Conservation (phyloP, 2,797 vertebrate genomes). For the Xenopus petersii region DNA sequence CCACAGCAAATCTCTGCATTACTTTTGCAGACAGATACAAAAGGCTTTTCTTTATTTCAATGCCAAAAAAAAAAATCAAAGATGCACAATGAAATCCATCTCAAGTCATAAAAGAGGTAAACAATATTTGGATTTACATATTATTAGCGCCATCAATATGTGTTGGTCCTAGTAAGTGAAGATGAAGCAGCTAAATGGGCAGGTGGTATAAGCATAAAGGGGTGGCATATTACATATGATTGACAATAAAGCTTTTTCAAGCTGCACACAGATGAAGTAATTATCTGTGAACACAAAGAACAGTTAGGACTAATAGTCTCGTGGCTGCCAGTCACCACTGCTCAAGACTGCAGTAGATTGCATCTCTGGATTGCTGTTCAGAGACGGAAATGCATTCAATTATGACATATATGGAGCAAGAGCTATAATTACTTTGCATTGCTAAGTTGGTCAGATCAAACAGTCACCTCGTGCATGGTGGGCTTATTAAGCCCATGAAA, state of each 20-base stretch:
- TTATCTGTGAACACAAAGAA: constrained; percentile 33
- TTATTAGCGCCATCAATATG: not conserved
- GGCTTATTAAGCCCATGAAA: not conserved
- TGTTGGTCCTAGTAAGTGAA: constrained; percentile 1
- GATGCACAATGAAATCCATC: not conserved
- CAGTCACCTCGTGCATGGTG: not conserved
- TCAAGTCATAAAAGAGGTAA: not conserved
- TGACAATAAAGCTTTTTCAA: constrained; percentile 37
- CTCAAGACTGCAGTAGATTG: constrained; percentile 10
- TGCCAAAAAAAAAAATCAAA: no score
- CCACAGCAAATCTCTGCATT: no score
- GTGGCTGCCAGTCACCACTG: constrained; percentile 35
- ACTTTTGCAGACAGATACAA: no score
- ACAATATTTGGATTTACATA: not conserved
- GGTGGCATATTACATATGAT: constrained; percentile 23
- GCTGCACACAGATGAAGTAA: constrained; percentile 35
- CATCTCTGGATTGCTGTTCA: constrained; percentile 9
- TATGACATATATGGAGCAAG: constrained; percentile 14
- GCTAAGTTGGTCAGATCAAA: constrained; percentile 3
- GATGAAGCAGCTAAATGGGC: constrained; percentile 8
- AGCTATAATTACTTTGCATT: constrained; percentile 5
- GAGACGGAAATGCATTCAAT: constrained; percentile 19
- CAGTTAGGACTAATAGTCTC: constrained; percentile 27
- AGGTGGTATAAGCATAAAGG: constrained; percentile 31
- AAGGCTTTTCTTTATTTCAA: no score